These are phyloP conservation scores for Megaceryle alcyon DNA, from an alignment of 2,797 vertebrate species.

Conservation along the genomic window DNA sequence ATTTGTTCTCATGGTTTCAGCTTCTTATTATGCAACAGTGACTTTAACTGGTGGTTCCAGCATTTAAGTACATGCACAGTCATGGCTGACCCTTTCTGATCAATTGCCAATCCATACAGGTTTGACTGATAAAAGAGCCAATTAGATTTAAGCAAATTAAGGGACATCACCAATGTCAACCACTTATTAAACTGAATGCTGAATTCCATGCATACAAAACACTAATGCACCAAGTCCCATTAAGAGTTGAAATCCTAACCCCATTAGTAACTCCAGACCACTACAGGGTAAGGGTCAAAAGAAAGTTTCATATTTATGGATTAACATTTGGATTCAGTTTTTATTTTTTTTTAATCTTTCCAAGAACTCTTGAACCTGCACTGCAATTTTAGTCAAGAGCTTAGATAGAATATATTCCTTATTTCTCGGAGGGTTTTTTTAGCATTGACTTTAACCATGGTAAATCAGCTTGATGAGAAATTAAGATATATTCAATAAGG, in stretches of 20 bases:
- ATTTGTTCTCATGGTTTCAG: slow-evolving; percentile 70
- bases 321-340: slow-evolving; percentile 78
- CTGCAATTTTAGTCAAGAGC: slow-evolving; percentile 60
- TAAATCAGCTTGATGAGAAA: background rate
- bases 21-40: slow-evolving; percentile 82
- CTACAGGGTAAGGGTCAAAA: slow-evolving; percentile 71
- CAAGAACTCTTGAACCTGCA: slow-evolving; percentile 77
- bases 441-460: background rate
- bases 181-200: slow-evolving; percentile 82
- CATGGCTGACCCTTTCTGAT: slow-evolving; percentile 86
- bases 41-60: slow-evolving; percentile 81
- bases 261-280: slow-evolving; percentile 83
- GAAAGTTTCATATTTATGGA: slow-evolving; percentile 83
- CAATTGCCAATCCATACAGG: slow-evolving; percentile 88
- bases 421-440: slow-evolving; percentile 21
- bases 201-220: slow-evolving; percentile 82
- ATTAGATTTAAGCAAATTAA: slow-evolving; percentile 89
- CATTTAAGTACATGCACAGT: slow-evolving; percentile 89
- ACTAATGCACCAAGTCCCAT: slow-evolving; percentile 81
- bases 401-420: slow-evolving; percentile 63
- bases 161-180: slow-evolving; percentile 87
- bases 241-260: slow-evolving; percentile 82
- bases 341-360: slow-evolving; percentile 75
- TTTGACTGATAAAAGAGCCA: slow-evolving; percentile 90
- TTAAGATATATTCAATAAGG: background rate